Conservation (phyloP, 2,113 vertebrate genomes). For the Rhipidura dahli region DNA sequence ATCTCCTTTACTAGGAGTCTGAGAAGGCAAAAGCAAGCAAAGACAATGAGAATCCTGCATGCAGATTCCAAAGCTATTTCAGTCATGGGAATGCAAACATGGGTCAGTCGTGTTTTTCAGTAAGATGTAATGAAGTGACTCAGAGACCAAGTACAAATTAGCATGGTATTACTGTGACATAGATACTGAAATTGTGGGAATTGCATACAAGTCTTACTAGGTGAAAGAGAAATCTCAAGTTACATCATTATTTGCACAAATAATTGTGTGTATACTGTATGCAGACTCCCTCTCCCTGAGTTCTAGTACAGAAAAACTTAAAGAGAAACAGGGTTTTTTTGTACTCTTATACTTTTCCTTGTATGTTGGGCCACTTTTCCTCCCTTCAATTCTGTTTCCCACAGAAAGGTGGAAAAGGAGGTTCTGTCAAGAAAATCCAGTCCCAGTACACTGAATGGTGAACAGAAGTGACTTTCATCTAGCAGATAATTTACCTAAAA, state of each 20-base stretch:
- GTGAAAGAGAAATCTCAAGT: not conserved
- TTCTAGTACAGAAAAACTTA: not conserved
- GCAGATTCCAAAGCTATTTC: conserved; percentile 19
- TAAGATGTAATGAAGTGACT: not conserved
- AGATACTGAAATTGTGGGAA: not conserved
- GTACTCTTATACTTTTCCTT: not conserved
- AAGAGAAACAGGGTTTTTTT: not conserved
- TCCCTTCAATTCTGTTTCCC: not conserved
- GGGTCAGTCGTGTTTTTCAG: not conserved
- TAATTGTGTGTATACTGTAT: not conserved
- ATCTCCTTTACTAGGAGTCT: not conserved
- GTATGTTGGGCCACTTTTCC: not conserved
- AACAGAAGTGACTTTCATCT: not conserved
- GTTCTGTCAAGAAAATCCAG: not conserved
- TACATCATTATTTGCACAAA: not conserved
- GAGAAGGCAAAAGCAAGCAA: conserved; percentile 9
- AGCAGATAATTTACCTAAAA: not conserved
- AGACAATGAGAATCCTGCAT: not conserved
- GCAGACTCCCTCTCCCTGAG: not conserved
- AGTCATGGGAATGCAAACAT: conserved; percentile 46
- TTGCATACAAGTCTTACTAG: not conserved
- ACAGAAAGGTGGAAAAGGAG: not conserved
- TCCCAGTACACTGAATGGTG: not conserved
- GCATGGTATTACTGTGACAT: not conserved
- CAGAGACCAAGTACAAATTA: not conserved